Base-by-base conservation (phyloP, 2,113 vertebrate genomes). In the Grallaria varia region DNA sequence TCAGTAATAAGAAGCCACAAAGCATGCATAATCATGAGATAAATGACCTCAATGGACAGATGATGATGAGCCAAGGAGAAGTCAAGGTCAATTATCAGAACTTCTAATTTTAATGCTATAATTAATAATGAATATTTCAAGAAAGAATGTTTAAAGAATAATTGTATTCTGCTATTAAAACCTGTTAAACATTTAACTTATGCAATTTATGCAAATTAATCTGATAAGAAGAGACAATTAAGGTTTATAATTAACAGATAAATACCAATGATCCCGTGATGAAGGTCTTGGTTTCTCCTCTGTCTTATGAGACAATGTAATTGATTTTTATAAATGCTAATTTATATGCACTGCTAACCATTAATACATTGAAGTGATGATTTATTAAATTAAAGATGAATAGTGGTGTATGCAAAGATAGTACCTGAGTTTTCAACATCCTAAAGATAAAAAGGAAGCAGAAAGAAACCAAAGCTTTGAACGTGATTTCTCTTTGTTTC, bases 291-390 rank as follows among this genome's bases (percentile, higher is more conserved):
- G 96, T 98, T 98, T 98, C 97, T 96, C 93, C 96, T 98, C 96
- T 97, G 96, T 98, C 97, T 98, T 97, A 97, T 91, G 94, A 97
- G 96, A 97, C 97, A 97, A 95, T 93, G 92, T 98, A 98, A 98
- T 98, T 98, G 98, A 98, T 98, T 98, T 98, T 98, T 98, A 98
- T 98, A 98, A 98, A 98, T 97, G 98, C 97, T 98, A 98, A 98
- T 98, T 98, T 98, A 98, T 98, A 98, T 98, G 98, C 98, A 96
- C 96, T 97, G 95, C 95, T 98, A 98, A 93, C 97, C 93, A 97
- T 98, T 98, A 97, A 97, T 97, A 96, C 63, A 87, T 95, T 94
- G 94, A 96, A 97, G 94, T 96, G 94, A 97, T 96, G 68, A 50
- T 95, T 96, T 96, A 95, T 95, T 98, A 97, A 97, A 97, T 96